Evolutionary conservation across 2,888 invertebrate species (phyloP), one percentile per base, ranked within the genome.

Genomic region (Nowickia ferox): DNA sequence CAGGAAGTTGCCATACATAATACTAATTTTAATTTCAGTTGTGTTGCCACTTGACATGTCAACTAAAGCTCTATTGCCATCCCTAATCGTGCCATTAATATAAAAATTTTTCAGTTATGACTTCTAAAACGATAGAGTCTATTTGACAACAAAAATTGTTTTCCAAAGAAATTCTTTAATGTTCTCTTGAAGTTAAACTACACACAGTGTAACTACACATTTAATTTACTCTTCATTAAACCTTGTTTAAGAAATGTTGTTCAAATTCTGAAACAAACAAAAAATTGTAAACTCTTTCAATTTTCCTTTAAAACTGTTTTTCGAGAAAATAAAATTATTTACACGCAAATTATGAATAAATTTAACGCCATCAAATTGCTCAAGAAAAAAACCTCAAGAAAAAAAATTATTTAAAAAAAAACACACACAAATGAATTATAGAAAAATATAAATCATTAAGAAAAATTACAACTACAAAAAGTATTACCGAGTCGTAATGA

Each of bases 311-410:
- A 63, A 75, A 75, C 51, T n/a, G 48, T 74, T 74, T 74, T 19
- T 13, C 11, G 19, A 69, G 40, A 48, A 38, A 22, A 80, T 40
- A 38, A 55, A 85, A 71, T 53, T 71, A 79, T 76, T 79, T 79
- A 79, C 86, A 86, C 83, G 86, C 86, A 83, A 86, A 86, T 83
- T 79, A 71, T 86, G 86, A 79, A 86, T 86, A 86, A 86, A 86
- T 86, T 86, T 86, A 83, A 86, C 86, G 86, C 86, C 86, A 86
- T 75, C 82, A 86, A 83, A 85, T 78, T 72, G 61, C 42, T 55
- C 42, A 75, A 82, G 46, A 69, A 68, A 76, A 30, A 76, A 53
- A 63, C 17, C 6, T 11, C 11, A 38, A 53, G 53, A 71, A 65
- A 61, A 71, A 80, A 59, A 66, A 66, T 65, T 72, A 63, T 51